These are phyloP conservation scores for Pitangus sulphuratus DNA, from an alignment of 2,797 vertebrate species.

Conservation along the genomic window DNA sequence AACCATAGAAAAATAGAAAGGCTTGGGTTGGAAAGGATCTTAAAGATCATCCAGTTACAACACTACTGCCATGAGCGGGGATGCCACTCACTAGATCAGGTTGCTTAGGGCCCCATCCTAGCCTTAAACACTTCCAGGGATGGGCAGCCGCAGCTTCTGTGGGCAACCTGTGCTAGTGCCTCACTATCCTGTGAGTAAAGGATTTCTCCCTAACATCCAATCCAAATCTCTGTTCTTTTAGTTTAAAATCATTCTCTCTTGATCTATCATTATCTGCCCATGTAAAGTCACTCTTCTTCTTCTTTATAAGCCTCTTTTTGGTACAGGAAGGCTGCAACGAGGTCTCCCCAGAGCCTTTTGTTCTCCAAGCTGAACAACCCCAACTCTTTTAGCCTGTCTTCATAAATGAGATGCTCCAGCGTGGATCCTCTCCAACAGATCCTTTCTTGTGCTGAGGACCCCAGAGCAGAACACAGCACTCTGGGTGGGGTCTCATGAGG, in stretches of 20 bases:
- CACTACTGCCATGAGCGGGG: neutral
- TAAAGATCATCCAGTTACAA: neutral
- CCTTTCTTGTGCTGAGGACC: neutral
- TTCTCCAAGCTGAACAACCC: neutral
- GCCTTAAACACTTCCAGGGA: neutral
- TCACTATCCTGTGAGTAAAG: neutral
- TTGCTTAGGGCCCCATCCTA: neutral
- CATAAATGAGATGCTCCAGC: neutral
- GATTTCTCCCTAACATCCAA: neutral
- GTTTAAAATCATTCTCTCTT: neutral
- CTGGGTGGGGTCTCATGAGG: accelerated
- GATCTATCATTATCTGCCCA: neutral
- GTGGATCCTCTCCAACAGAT: neutral
- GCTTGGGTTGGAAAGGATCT: accelerated
- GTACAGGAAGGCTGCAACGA: neutral
- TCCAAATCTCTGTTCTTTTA: neutral
- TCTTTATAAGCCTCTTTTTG: neutral
- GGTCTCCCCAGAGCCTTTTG: neutral
- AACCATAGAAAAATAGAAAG: neutral
- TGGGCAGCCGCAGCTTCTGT: neutral
- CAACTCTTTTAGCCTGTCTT: neutral
- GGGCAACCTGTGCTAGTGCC: neutral
- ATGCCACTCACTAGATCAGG: neutral
- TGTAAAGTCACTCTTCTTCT: neutral
- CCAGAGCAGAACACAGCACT: accelerated